Evolutionary conservation across 2,113 vertebrate species (phyloP), one percentile per base, ranked within the genome.

Genomic region (Oplegnathus fasciatus): DNA sequence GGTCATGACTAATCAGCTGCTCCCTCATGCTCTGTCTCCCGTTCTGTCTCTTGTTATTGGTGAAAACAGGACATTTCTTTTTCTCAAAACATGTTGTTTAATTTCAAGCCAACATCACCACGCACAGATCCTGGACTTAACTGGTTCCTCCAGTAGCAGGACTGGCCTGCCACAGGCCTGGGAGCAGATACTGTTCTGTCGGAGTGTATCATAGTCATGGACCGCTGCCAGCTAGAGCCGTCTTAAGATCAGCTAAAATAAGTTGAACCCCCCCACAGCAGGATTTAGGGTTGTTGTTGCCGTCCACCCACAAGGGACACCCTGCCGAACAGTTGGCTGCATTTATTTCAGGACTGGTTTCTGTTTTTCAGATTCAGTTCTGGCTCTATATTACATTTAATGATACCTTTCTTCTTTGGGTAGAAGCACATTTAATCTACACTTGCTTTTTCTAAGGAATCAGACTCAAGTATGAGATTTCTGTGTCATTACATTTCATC

Each of bases 161-260:
- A 60, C 68, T 17, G 72, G 54, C 3, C 82, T 60, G 78, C 82
- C 71, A 66, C 66, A 75, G 52, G 57, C 84, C 80, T 75, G 28
- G 67, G 58, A 82, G 77, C 86, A 75, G 83, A 79, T 66, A 11
- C 75, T 69, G 67, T 68, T 89, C 85, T 84, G 85, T 84, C 91
- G 78, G 37, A 88, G 70, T 72, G 52, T n/a, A 83, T 92, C 75
- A 64, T 54, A 68, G 57, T 90, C 90, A 83, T 2, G 71, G 37
- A 26, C 18, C 1, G 62, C 92, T 81, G 80, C 64, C 28, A 78
- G 88, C 90, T 44, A 74, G 60, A 75, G 73, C 82, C 17, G 81
- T 89, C 84, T 88, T 77, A 78, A 88, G 80, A 88, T 85, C 80
- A 66, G 75, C 92, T 86, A 87, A 86, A 90, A 88, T 70, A 84